Evolutionary conservation across 2,113 vertebrate species (phyloP).

Genomic region (Haliaeetus leucogaster): DNA sequence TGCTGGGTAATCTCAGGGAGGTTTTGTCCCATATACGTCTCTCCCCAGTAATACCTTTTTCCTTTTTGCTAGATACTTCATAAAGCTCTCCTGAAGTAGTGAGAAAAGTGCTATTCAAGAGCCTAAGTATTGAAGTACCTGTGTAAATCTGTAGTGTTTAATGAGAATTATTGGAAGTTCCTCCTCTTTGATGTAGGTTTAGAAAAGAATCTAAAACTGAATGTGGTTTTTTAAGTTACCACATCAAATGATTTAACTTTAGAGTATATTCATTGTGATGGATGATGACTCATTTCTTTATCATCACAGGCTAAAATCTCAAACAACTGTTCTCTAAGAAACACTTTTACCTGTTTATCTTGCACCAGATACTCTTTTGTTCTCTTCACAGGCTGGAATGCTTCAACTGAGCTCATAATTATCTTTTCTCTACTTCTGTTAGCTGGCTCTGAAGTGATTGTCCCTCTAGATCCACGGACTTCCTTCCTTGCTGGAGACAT

Average conservation of each 20-base stretch:
- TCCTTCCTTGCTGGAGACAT: not conserved
- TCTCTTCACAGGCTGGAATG: not conserved
- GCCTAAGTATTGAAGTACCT: not conserved
- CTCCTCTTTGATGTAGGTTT: constrained; percentile 41
- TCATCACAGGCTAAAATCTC: not conserved
- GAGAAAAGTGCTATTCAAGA: not conserved
- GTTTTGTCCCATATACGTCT: not conserved
- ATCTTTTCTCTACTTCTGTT: not conserved
- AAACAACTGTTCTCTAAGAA: not conserved
- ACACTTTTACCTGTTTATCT: constrained; percentile 18
- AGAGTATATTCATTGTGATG: constrained; percentile 1
- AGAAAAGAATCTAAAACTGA: constrained; percentile 37
- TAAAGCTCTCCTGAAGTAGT: not conserved
- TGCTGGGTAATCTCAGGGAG: not conserved
- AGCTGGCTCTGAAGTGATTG: not conserved
- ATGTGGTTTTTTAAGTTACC: constrained; percentile 61
- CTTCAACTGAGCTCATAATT: not conserved
- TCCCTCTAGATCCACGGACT: not conserved
- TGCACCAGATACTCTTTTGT: not conserved
- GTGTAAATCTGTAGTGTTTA: not conserved
- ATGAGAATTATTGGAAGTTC: constrained; percentile 14
- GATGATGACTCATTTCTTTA: constrained; percentile 52
- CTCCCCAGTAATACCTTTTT: not conserved
- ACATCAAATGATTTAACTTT: constrained; percentile 38
- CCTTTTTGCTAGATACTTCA: not conserved